A percentile compares a stretch with the other conserved stretches of the same genome.
Evolutionary conservation across 2,888 invertebrate species (phyloP).

Genomic region (Synanthedon formicaeformis): DNA sequence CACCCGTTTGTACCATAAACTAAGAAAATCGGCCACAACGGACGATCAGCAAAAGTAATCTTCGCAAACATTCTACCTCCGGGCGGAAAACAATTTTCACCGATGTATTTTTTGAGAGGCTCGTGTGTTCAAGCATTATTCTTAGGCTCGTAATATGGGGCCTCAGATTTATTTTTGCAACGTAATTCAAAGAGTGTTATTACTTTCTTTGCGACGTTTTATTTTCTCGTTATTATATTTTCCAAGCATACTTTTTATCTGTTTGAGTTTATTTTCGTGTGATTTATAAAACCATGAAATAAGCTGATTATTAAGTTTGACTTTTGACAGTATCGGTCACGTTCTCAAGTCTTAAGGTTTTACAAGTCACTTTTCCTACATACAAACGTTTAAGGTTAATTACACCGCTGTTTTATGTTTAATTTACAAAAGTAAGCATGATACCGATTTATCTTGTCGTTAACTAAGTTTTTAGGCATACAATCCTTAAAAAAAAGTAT

Average conservation of each 20-base stretch:
- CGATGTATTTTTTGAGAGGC: slow-evolving; percentile 40
- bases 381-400: too few species aligned
- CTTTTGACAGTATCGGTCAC: too few species aligned
- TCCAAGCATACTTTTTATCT: not conserved
- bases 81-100: slow-evolving; percentile 45
- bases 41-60: slow-evolving; percentile 46
- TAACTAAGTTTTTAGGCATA: too few species aligned
- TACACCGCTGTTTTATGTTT: too few species aligned
- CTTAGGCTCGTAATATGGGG: slow-evolving; percentile 16
- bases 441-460: too few species aligned
- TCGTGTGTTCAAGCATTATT: slow-evolving; percentile 16
- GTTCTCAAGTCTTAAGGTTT: too few species aligned
- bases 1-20: slow-evolving; percentile 32
- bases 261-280: slow-evolving; percentile 1
- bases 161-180: slow-evolving; percentile 14
- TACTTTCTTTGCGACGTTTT: slow-evolving; percentile 10
- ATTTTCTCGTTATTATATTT: slow-evolving; percentile 7
- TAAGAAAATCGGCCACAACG: slow-evolving; percentile 37
- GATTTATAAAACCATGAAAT: not conserved
- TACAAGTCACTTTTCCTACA: too few species aligned
- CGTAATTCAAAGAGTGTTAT: slow-evolving; percentile 13
- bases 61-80: slow-evolving; percentile 41
- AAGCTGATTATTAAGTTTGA: not conserved
- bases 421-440: too few species aligned
- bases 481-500: too few species aligned